phyloP scores from a whole-genome alignment of 2,888 invertebrate genomes.

The Apantesis nais region DNA sequence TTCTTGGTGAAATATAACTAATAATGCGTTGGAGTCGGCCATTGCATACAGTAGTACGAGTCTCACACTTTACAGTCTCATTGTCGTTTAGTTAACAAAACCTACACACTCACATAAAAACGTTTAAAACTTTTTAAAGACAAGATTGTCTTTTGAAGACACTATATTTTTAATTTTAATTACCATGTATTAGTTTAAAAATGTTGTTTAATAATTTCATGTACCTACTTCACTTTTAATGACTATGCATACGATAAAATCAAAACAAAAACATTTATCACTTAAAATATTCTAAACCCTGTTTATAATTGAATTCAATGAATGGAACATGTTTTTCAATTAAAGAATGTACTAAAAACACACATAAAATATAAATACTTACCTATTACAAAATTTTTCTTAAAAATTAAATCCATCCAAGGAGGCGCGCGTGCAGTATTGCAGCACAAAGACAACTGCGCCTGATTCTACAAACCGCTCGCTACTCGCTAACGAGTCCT shows the following conservation, averaged over 20 bases:
- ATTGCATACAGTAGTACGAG: too few relatives aligned
- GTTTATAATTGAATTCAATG: background rate
- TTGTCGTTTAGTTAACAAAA: too few relatives aligned
- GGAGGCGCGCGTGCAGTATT: conserved; percentile 41
- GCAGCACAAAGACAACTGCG: conserved; percentile 41
- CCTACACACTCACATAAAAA: too few relatives aligned
- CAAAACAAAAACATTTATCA: conserved; percentile 5
- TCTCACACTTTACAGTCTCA: too few relatives aligned
- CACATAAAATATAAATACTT: conserved; percentile 25
- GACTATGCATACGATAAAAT: background rate
- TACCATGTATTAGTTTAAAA: too few relatives aligned
- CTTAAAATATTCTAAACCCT: background rate
- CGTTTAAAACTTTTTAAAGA: too few relatives aligned
- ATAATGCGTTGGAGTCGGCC: too few relatives aligned
- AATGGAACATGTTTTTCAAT: conserved; percentile 3
- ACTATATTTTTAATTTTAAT: too few relatives aligned
- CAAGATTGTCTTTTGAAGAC: too few relatives aligned
- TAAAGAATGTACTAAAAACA: background rate
- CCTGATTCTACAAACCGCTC: conserved; percentile 23
- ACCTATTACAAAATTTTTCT: conserved; percentile 24
- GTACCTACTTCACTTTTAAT: background rate
- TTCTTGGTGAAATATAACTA: too few relatives aligned
- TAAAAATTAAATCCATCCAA: conserved; percentile 18
- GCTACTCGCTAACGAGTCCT: conserved; percentile 35
- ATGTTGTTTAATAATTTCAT: background rate